Percentiles rank a stretch among this genome's conserved stretches.
Conservation (phyloP, 2,113 vertebrate species). For the Hippoglossus stenolepis region DNA sequence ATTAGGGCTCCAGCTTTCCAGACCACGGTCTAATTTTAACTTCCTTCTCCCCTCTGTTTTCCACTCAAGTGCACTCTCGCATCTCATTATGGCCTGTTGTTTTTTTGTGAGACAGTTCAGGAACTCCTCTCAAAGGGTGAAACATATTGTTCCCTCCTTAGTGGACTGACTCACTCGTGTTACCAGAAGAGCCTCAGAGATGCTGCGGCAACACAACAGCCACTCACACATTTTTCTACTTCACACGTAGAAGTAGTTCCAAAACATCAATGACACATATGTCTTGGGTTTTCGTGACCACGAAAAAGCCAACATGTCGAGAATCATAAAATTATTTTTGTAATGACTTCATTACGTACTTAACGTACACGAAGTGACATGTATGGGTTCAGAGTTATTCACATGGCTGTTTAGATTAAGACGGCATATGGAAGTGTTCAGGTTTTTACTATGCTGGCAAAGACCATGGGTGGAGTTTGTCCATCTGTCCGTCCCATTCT, state of each 20-base stretch:
- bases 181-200: constrained; percentile 10
- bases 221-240: neutral
- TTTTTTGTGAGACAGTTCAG: constrained; percentile 53
- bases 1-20: constrained; percentile 64
- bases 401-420: neutral
- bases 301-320: neutral
- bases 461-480: neutral
- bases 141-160: constrained; percentile 44
- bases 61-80: constrained; percentile 41
- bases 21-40: constrained; percentile 74
- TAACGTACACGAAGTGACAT: neutral
- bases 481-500: neutral
- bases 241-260: neutral
- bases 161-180: neutral
- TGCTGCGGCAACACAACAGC: neutral
- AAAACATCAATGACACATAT: neutral
- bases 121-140: constrained; percentile 43
- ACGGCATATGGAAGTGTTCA: neutral
- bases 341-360: neutral
- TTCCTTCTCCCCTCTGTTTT: constrained; percentile 46
- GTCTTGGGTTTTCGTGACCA: neutral
- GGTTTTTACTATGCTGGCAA: neutral
- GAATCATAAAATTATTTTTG: neutral
- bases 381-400: neutral
- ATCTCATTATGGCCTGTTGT: constrained; percentile 65